Percentiles rank a stretch among this genome's conserved stretches.
Conservation (phyloP, 2,888 invertebrate genomes). For the Cacoxenus indagator region DNA sequence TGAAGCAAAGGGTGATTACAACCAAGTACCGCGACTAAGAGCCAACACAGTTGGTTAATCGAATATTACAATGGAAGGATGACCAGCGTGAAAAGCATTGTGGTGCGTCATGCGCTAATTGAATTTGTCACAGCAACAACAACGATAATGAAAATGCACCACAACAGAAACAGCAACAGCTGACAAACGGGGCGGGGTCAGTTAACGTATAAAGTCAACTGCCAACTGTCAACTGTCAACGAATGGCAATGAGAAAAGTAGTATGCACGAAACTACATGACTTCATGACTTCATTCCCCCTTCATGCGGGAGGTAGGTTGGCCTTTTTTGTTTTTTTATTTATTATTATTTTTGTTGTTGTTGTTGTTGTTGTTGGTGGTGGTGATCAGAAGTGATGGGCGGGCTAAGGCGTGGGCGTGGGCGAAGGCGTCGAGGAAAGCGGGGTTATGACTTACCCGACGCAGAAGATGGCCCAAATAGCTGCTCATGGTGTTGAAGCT, state of each 20-base stretch:
- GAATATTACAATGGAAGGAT: not conserved
- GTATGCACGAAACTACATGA: too few relatives aligned
- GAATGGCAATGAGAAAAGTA: too few relatives aligned
- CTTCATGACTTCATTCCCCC: too few relatives aligned
- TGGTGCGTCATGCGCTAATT: not conserved
- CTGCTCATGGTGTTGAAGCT: not conserved
- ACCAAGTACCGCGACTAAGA: too few relatives aligned
- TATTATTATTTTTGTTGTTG: not conserved
- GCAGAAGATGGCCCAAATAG: slow-evolving; percentile 1
- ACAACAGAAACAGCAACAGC: not conserved
- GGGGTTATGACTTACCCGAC: not conserved
- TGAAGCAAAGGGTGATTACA: too few relatives aligned
- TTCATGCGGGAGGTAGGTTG: too few relatives aligned
- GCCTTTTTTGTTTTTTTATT: too few relatives aligned
- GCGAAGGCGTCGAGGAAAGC: not conserved
- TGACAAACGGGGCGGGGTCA: not conserved
- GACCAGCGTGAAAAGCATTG: not conserved
- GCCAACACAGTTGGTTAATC: too few relatives aligned
- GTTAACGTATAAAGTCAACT: not conserved
- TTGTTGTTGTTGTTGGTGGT: slow-evolving; percentile 1
- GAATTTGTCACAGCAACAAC: not conserved
- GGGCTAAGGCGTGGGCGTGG: not conserved
- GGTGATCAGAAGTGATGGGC: slow-evolving; percentile 27
- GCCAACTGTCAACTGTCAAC: not conserved
- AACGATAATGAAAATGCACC: not conserved